phyloP scores from a whole-genome alignment of 2,113 vertebrate genomes.

The Cyanoderma ruficeps region DNA sequence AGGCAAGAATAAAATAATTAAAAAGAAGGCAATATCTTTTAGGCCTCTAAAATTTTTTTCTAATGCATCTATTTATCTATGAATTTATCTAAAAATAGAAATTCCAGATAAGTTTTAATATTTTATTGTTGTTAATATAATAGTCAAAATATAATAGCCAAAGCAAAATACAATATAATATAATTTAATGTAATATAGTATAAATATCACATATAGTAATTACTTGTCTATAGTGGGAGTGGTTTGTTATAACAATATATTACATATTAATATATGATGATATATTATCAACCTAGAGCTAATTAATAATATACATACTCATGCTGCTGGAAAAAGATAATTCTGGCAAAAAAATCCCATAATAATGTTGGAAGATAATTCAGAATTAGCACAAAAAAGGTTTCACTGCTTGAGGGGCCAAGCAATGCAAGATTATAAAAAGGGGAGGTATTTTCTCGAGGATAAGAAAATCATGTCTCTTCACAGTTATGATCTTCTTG shows the following conservation, averaged over 20 bases:
- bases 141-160: background rate
- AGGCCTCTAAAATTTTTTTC: background rate
- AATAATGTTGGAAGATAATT: background rate
- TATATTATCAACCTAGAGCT: background rate
- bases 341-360: background rate
- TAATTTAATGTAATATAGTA: background rate
- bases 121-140: background rate
- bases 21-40: background rate
- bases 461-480: background rate
- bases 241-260: background rate
- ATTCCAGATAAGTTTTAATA: background rate
- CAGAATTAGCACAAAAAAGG: background rate
- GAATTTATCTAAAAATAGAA: background rate
- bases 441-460: background rate
- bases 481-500: background rate
- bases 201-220: background rate
- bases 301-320: background rate
- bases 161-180: background rate
- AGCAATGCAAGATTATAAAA: background rate
- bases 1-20: background rate
- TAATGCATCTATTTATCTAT: background rate
- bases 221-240: background rate
- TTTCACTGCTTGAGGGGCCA: background rate
- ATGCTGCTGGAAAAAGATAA: background rate
- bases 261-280: background rate